Base-by-base conservation (phyloP, 2,113 vertebrate genomes). In the Eudyptes chrysolophus region DNA sequence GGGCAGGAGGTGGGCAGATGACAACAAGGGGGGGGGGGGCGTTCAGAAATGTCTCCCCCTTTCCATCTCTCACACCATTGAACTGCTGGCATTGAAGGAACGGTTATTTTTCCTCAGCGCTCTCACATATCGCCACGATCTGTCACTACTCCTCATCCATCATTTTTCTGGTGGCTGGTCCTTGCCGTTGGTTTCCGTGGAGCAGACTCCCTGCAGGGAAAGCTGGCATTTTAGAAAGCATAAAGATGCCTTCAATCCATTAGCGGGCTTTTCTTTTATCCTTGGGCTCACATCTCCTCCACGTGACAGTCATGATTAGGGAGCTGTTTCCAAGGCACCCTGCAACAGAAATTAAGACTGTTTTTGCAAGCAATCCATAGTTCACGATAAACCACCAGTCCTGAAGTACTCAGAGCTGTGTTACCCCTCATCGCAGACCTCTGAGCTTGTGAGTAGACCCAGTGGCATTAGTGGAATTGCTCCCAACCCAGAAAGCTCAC, bases 281-380 rank as follows among this genome's bases (percentile, higher is more conserved):
- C 88, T 84, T 58, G 61, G 44, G 48, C 42, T 84, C 68, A 48
- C 34, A 38, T 60, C 74, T 92, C 51, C 46, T 95, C 89, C 25
- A 11, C 26, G 5, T 13, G 51, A 68, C n/a, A 55, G 19, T 48
- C 69, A 16, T 10, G 27, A 69, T 65, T 15, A 87, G 27, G 58
- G 11, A 97, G 66, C 29, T 88, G 49, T 55, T 84, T 62, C 85
- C 84, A 55, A 84, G 75, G 74, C 38, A 69, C 15, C 84, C 96
- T 97, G 94, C 62, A 97, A 96, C 13, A 96, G 81, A 97, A 95
- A 93, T 91, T 11, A 76, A 80, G 24, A 48, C 17, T 51, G 54
- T 87, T 96, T 87, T 96, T 69, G 87, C 70, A 85, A 92, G 61
- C 34, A 87, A 54, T 55, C 65, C 69, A 21, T 5, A 72, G n/a